Percentiles rank a stretch among this genome's conserved stretches.
phyloP scores from a whole-genome alignment of 2,888 invertebrate species.

The Lasioglossum calceatum region DNA sequence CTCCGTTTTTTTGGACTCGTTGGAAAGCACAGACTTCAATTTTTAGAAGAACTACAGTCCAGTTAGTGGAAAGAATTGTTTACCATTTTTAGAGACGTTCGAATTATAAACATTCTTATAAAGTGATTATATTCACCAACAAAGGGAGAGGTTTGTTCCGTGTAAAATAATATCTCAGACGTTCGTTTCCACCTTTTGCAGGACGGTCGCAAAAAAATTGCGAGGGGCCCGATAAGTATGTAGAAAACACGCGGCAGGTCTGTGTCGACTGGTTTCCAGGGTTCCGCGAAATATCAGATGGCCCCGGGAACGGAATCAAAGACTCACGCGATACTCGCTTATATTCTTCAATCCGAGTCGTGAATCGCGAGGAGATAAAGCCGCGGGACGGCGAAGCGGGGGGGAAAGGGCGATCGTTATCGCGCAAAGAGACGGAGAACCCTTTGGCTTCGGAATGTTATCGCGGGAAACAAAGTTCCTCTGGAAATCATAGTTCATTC shows the following conservation, averaged over 20 bases:
- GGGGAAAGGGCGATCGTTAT: conserved; percentile 67
- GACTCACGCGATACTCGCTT: conserved; percentile 62
- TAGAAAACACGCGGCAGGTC: neutral
- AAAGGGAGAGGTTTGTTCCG: neutral
- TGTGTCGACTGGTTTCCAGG: conserved; percentile 10
- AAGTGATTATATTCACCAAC: neutral
- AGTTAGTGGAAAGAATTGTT: neutral
- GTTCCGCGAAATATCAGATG: conserved; percentile 45
- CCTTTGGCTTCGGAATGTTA: conserved; percentile 74
- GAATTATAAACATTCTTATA: neutral
- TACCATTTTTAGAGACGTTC: neutral
- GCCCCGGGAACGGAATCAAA: conserved; percentile 44
- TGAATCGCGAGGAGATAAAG: conserved; percentile 63
- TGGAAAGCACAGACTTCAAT: neutral
- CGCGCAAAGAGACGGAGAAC: conserved; percentile 70
- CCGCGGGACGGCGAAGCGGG: neutral
- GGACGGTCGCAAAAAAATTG: neutral
- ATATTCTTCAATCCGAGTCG: conserved; percentile 61
- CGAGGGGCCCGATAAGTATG: neutral
- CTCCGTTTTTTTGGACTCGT: neutral
- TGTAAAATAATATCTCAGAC: neutral
- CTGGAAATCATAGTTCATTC: conserved; percentile 70
- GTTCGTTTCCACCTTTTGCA: neutral
- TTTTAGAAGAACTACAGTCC: neutral
- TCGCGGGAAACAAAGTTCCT: conserved; percentile 71